These are phyloP conservation scores for Gnathonemus longibarbis DNA, from an alignment of 2,113 vertebrate species.

Conservation along the genomic window DNA sequence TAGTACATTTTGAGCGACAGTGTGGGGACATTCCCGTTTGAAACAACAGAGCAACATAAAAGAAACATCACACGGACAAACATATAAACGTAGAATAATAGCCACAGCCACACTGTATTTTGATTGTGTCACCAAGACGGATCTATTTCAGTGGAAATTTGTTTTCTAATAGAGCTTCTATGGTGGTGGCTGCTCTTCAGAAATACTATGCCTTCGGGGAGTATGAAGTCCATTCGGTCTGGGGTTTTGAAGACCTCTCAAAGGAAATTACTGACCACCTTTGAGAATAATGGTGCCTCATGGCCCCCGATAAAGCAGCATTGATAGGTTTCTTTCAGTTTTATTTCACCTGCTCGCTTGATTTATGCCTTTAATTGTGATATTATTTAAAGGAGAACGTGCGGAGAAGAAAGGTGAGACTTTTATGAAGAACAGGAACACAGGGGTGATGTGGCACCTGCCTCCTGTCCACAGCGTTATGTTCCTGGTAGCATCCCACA, in stretches of 20 bases:
- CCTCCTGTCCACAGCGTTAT: background rate
- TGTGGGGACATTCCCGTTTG: background rate
- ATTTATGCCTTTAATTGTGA: background rate
- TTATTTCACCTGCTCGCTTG: background rate
- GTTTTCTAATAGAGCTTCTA: slow-evolving; percentile 5
- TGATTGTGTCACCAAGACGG: background rate
- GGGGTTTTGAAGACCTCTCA: background rate
- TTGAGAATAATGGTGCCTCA: background rate
- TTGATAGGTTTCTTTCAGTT: background rate
- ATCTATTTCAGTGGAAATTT: background rate
- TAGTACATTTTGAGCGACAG: background rate
- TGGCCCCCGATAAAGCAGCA: background rate
- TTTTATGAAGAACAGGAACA: background rate
- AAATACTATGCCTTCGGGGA: background rate
- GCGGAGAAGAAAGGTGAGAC: background rate
- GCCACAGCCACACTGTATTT: background rate
- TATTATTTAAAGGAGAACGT: background rate
- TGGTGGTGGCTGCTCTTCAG: slow-evolving; percentile 4
- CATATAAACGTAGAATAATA: background rate
- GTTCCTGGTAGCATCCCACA: background rate
- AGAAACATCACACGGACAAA: background rate
- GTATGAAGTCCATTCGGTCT: background rate
- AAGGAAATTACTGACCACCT: background rate
- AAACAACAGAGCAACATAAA: background rate
- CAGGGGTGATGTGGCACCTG: background rate